These are phyloP conservation scores for Anisognathus igniventris DNA, from an alignment of 2,797 vertebrate genomes.

Conservation along the genomic window DNA sequence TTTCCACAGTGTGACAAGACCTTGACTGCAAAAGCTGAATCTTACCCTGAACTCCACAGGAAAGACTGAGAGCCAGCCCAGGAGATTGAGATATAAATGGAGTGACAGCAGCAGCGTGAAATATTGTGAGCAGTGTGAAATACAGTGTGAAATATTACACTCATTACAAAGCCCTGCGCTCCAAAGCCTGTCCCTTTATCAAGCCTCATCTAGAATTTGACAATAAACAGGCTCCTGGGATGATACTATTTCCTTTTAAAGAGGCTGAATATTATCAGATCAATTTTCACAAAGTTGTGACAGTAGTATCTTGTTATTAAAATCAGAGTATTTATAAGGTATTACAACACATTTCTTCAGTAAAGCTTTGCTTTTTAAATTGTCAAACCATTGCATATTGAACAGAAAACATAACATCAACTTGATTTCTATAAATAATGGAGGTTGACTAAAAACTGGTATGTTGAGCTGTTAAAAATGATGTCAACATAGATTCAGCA, in stretches of 20 bases:
- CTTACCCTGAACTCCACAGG: not conserved
- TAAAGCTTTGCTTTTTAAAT: not conserved
- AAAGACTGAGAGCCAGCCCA: not conserved
- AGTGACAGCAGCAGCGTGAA: slow-evolving; percentile 7
- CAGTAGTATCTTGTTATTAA: not conserved
- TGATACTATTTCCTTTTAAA: not conserved
- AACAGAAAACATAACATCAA: not conserved
- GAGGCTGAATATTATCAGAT: not conserved
- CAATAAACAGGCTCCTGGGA: not conserved
- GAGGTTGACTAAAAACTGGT: not conserved
- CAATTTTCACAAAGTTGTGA: not conserved
- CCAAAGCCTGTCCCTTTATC: not conserved
- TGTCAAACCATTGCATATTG: not conserved
- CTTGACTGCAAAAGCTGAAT: not conserved
- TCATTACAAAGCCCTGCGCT: not conserved
- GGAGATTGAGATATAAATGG: slow-evolving; percentile 34
- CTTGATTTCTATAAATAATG: not conserved
- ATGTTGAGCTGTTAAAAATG: not conserved
- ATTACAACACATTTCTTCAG: not conserved
- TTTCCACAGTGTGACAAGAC: not conserved
- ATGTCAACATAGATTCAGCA: not conserved
- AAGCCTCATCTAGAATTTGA: not conserved
- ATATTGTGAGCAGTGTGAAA: slow-evolving; percentile 28
- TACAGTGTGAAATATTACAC: slow-evolving; percentile 49
- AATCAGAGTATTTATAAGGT: not conserved